These are phyloP conservation scores for Chaunax sp. DNA, from an alignment of 2,797 vertebrate genomes.

Conservation along the genomic window DNA sequence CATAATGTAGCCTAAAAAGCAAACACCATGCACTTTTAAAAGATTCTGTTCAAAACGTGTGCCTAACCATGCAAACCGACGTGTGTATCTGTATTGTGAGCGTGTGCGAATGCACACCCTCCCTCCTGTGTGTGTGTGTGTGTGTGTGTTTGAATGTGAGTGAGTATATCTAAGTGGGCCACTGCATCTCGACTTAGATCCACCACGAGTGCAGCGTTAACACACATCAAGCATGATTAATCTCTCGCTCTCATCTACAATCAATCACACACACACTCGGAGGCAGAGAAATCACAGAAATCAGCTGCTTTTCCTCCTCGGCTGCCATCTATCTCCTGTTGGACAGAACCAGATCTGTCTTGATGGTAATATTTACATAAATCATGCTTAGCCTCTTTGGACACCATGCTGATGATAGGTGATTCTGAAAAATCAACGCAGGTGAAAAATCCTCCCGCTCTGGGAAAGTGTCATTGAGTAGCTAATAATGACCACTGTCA, in stretches of 20 bases:
- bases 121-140: conserved; percentile 33
- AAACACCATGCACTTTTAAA: no score
- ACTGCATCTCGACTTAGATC: conserved; percentile 79
- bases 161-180: conserved; percentile 75
- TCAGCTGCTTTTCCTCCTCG: conserved; percentile 82
- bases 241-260: conserved; percentile 80
- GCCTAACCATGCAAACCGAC: neutral
- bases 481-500: conserved; percentile 78
- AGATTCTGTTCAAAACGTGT: no score
- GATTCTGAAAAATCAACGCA: conserved; percentile 70
- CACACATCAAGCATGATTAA: conserved; percentile 85
- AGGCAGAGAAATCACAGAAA: conserved; percentile 82
- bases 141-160: conserved; percentile 44
- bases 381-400: conserved; percentile 83
- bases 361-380: conserved; percentile 84
- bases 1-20: no score
- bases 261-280: conserved; percentile 79
- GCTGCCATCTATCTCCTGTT: conserved; percentile 81
- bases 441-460: conserved; percentile 64
- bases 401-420: conserved; percentile 77
- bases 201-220: conserved; percentile 78
- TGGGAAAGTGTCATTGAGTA: conserved; percentile 70
- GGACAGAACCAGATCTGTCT: conserved; percentile 81
- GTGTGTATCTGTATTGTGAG: conserved; percentile 18
- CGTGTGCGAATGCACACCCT: conserved; percentile 11